Evolutionary conservation across 2,113 vertebrate species (phyloP).

Genomic region (Microtus pennsylvanicus): DNA sequence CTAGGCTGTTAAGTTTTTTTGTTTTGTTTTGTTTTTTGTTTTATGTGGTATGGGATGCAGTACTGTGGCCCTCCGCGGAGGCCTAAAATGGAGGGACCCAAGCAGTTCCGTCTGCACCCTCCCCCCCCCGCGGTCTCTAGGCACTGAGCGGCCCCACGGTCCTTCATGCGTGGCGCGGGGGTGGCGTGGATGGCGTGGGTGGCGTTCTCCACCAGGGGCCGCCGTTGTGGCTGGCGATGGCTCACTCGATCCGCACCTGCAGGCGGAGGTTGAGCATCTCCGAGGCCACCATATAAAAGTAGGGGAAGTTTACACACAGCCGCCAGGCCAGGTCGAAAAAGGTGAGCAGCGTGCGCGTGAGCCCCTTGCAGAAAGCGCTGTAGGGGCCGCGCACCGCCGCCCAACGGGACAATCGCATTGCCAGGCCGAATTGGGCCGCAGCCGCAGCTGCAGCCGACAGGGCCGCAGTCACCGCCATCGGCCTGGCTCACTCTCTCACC

Average conservation of each 20-base stretch:
- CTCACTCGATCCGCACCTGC: conserved; percentile 89
- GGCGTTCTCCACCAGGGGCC: no score
- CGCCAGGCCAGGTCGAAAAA: conserved; percentile 97
- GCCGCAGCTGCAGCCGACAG: conserved; percentile 75
- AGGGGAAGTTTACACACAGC: conserved; percentile 93
- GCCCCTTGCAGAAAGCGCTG: conserved; percentile 93
- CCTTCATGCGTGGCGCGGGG: no score
- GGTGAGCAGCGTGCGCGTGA: conserved; percentile 94
- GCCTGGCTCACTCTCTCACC: neutral
- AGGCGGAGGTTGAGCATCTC: conserved; percentile 97
- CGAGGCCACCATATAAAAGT: conserved; percentile 94
- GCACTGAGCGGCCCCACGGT: no score
- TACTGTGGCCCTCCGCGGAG: no score
- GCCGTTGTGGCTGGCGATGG: no score
- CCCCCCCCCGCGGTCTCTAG: no score
- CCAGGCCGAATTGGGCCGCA: conserved; percentile 90
- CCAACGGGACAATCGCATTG: conserved; percentile 91
- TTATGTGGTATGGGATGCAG: neutral
- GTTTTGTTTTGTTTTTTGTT: neutral
- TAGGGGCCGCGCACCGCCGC: conserved; percentile 89
- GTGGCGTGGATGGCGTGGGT: no score
- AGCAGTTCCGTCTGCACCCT: no score
- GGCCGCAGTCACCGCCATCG: conserved; percentile 50
- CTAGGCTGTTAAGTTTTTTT: neutral
- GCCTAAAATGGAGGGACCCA: no score